Conservation (phyloP, 2,888 invertebrate species). For the Bursaphelenchus okinawaensis region DNA sequence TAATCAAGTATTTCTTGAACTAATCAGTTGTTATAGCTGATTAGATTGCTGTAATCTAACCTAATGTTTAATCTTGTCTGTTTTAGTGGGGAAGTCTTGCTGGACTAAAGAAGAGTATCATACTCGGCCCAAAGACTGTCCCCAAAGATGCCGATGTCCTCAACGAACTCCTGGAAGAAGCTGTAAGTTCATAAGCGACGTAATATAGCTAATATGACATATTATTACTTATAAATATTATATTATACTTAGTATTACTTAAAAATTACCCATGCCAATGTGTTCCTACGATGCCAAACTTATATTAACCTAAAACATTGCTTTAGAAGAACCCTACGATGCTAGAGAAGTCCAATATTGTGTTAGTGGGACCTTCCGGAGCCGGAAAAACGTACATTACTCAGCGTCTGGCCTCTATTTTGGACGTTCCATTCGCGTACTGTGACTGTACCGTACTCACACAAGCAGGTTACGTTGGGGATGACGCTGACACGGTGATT, state of each 20-base stretch:
- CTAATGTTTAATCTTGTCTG: too few relatives aligned
- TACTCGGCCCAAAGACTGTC: background rate
- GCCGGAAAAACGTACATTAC: constrained; percentile 87
- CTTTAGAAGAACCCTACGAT: background rate
- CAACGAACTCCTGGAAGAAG: background rate
- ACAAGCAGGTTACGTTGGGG: constrained; percentile 99
- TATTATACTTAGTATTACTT: background rate
- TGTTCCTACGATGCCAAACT: background rate
- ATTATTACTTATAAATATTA: too few relatives aligned
- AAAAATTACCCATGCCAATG: background rate
- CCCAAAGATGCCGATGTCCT: background rate
- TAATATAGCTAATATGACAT: too few relatives aligned
- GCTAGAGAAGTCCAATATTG: constrained; percentile 88
- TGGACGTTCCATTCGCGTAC: constrained; percentile 97
- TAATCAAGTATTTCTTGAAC: too few relatives aligned
- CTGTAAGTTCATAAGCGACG: too few relatives aligned
- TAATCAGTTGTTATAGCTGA: too few relatives aligned
- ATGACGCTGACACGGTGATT: constrained; percentile 65
- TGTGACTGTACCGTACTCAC: constrained; percentile 97
- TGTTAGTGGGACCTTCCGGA: constrained; percentile 91
- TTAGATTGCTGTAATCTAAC: background rate
- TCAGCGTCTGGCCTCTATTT: constrained; percentile 90
- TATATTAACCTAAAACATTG: background rate
- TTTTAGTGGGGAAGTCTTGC: background rate
- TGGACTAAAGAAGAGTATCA: background rate